These are phyloP conservation scores for Phalangium opilio DNA, from an alignment of 2,888 invertebrate species.

Conservation along the genomic window DNA sequence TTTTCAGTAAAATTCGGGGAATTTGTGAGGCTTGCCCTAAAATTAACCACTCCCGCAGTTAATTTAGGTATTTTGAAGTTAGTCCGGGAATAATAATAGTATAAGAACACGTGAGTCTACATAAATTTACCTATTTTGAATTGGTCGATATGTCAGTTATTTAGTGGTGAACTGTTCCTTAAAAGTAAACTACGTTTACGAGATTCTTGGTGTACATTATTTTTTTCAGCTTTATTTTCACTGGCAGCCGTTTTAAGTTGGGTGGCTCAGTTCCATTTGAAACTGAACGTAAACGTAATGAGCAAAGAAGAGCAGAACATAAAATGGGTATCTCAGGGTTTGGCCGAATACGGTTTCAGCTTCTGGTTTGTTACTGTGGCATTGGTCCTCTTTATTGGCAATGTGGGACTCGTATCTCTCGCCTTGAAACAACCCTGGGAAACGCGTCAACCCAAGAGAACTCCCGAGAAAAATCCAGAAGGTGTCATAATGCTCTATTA, in stretches of 20 bases:
- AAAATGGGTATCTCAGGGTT: constrained; percentile 66
- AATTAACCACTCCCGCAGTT: too few relatives aligned
- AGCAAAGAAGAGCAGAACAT: constrained; percentile 58
- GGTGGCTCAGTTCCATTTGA: constrained; percentile 65
- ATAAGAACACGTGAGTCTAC: too few relatives aligned
- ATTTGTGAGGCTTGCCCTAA: too few relatives aligned
- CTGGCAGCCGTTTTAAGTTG: constrained; percentile 60
- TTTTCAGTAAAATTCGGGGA: too few relatives aligned
- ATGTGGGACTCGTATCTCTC: constrained; percentile 53
- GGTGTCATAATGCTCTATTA: constrained; percentile 72
- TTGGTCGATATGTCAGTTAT: too few relatives aligned
- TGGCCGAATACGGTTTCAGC: constrained; percentile 67
- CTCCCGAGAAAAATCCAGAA: constrained; percentile 35
- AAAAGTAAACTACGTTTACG: too few relatives aligned
- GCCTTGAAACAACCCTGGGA: constrained; percentile 50
- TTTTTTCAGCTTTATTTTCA: constrained; percentile 52
- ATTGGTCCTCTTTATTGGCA: constrained; percentile 49
- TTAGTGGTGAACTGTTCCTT: too few relatives aligned
- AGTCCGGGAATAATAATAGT: too few relatives aligned
- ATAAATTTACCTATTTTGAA: too few relatives aligned
- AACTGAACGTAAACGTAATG: constrained; percentile 66
- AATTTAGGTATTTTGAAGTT: too few relatives aligned
- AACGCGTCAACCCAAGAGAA: constrained; percentile 45
- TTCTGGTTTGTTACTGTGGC: constrained; percentile 72
- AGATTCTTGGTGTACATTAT: constrained; percentile 2